phyloP scores from a whole-genome alignment of 37 sponge, comb jelly and placozoan species.

The Spongilla lacustris region DNA sequence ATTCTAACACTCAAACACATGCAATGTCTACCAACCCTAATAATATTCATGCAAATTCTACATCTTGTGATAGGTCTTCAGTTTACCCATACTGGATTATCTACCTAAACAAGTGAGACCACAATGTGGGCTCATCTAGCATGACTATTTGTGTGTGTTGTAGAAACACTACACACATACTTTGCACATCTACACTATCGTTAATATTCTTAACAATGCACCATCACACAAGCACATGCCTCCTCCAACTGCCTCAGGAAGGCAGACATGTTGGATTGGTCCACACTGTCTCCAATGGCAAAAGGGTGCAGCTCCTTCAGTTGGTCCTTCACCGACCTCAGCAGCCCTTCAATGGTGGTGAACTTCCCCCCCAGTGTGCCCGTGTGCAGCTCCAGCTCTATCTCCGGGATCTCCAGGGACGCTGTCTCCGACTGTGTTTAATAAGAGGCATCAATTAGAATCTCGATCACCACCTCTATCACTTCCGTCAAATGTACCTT shows the following conservation, averaged over 20 bases:
- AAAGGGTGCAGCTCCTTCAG: constrained; percentile 61
- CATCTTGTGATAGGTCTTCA: too few relatives aligned
- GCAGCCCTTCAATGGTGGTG: constrained; percentile 93
- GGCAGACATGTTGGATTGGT: background rate
- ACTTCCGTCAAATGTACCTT: constrained; percentile 50
- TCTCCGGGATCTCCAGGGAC: constrained; percentile 67
- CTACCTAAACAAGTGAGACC: too few relatives aligned
- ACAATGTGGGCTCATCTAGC: too few relatives aligned
- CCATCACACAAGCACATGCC: constrained; percentile 5
- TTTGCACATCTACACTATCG: too few relatives aligned
- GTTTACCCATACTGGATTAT: too few relatives aligned
- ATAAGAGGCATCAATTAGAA: background rate
- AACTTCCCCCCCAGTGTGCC: constrained; percentile 88
- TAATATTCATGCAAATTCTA: too few relatives aligned
- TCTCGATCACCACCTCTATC: background rate
- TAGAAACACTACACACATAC: too few relatives aligned
- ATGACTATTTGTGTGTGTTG: too few relatives aligned
- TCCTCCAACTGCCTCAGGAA: constrained; percentile 28
- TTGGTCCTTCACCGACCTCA: constrained; percentile 74
- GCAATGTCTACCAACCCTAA: too few relatives aligned
- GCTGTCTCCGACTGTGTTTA: constrained; percentile 80
- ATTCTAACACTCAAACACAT: too few relatives aligned
- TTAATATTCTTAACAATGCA: too few relatives aligned
- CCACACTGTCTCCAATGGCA: constrained; percentile 75
- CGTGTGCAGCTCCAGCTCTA: constrained; percentile 80